phyloP scores from a whole-genome alignment of 2,888 invertebrate genomes.

The Sarcophaga caerulescens region DNA sequence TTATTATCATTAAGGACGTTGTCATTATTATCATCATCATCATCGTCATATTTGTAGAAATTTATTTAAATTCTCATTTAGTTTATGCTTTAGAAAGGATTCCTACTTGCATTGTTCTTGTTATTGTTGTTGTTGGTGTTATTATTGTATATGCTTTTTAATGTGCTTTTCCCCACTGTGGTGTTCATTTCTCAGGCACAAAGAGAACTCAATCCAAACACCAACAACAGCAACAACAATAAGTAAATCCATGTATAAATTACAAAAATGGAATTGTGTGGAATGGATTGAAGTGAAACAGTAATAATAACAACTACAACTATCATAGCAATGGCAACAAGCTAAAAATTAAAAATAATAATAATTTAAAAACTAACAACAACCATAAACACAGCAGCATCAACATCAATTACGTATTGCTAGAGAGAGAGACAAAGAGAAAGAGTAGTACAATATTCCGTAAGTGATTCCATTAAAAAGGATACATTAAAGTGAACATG shows the following conservation, averaged over 20 bases:
- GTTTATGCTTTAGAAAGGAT: background rate
- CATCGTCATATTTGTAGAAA: background rate
- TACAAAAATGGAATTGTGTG: too few species aligned
- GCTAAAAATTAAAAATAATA: too few species aligned
- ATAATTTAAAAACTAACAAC: too few species aligned
- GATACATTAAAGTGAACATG: constrained; percentile 48
- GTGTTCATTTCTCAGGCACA: background rate
- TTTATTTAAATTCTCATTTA: constrained; percentile 42
- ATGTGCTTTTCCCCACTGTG: background rate
- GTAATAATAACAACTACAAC: too few species aligned
- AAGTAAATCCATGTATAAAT: too few species aligned
- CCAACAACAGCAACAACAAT: background rate
- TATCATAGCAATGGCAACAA: background rate
- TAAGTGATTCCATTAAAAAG: constrained; percentile 4
- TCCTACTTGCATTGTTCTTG: background rate
- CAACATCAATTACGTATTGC: too few species aligned
- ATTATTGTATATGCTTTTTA: background rate
- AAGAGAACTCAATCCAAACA: background rate
- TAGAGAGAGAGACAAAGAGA: background rate
- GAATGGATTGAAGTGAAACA: too few species aligned
- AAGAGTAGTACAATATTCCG: background rate
- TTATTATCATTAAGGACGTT: too few species aligned
- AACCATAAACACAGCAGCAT: too few species aligned
- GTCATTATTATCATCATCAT: background rate
- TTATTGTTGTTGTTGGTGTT: too few species aligned